A percentile compares a stretch with the other conserved stretches of the same genome.
Evolutionary conservation across 2,113 vertebrate species (phyloP).

Genomic region (Phocoena phocoena): DNA sequence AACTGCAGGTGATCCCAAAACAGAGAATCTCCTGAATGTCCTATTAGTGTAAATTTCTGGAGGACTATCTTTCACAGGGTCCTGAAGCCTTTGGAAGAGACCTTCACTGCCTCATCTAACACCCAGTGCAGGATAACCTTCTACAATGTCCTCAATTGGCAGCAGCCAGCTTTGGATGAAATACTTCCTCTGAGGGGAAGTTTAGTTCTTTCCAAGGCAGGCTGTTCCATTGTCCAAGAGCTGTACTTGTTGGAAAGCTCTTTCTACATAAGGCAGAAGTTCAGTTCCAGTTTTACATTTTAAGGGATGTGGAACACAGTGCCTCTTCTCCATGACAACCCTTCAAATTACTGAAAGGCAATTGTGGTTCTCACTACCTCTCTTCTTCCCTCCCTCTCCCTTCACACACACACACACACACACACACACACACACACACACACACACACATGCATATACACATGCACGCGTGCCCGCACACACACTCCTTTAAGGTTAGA

Average conservation of each 20-base stretch:
- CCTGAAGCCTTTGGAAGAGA: neutral
- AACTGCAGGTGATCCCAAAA: neutral
- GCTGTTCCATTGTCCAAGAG: neutral
- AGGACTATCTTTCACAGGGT: neutral
- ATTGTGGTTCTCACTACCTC: neutral
- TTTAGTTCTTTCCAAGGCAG: neutral
- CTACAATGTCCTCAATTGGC: neutral
- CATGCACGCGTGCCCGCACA: fast-evolving
- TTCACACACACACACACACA: neutral
- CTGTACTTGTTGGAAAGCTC: slow-evolving; percentile 13
- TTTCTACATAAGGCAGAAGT: neutral
- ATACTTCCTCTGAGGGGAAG: neutral
- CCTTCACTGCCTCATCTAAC: neutral
- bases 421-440: neutral
- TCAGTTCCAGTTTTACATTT: neutral
- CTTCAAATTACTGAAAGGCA: neutral
- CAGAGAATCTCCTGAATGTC: neutral
- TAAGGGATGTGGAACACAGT: neutral
- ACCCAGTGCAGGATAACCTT: neutral
- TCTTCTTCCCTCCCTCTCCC: neutral
- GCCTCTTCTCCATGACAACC: neutral
- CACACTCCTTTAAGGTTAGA: neutral
- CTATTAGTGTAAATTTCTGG: neutral
- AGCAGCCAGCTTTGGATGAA: neutral
- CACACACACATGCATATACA: too few species aligned